phyloP scores from a whole-genome alignment of 2,113 vertebrate genomes.

The Onychostoma macrolepis region DNA sequence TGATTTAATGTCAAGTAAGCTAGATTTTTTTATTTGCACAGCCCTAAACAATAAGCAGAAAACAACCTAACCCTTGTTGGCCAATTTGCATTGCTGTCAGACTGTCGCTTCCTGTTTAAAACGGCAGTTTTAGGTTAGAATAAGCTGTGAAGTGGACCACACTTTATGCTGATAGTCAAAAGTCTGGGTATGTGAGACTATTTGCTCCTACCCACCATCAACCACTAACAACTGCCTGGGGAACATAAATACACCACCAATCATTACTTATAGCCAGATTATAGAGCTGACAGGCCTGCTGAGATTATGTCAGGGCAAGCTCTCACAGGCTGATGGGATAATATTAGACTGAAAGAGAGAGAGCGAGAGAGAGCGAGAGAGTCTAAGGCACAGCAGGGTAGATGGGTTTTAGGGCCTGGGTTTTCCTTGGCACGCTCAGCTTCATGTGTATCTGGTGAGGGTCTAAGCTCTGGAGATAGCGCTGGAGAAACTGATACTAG shows the following conservation, averaged over 20 bases:
- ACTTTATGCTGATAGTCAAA: conserved; percentile 7
- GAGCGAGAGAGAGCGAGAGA: conserved; percentile 26
- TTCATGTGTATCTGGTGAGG: conserved; percentile 48
- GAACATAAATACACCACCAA: conserved; percentile 71
- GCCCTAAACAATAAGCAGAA: background rate
- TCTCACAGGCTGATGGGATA: conserved; percentile 65
- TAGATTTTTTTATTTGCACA: background rate
- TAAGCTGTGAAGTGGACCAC: conserved; percentile 1
- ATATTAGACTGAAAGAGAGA: conserved; percentile 57
- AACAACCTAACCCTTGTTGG: background rate
- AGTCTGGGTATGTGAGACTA: conserved; percentile 22
- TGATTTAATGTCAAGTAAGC: background rate
- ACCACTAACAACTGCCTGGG: conserved; percentile 57
- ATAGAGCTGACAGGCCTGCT: conserved; percentile 63
- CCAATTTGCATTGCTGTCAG: background rate
- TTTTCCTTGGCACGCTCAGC: conserved; percentile 58
- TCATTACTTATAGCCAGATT: conserved; percentile 69
- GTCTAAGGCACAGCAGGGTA: conserved; percentile 29
- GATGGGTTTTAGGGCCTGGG: conserved; percentile 57
- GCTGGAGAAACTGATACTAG: conserved; percentile 74
- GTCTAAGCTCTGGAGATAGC: conserved; percentile 32
- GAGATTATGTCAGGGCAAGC: conserved; percentile 58
- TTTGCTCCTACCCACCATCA: conserved; percentile 35
- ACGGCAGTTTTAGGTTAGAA: background rate
- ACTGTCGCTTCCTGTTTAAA: background rate